phyloP scores from a whole-genome alignment of 92 coral and sea anemone genomes.

The Zoanthus sansibaricus region DNA sequence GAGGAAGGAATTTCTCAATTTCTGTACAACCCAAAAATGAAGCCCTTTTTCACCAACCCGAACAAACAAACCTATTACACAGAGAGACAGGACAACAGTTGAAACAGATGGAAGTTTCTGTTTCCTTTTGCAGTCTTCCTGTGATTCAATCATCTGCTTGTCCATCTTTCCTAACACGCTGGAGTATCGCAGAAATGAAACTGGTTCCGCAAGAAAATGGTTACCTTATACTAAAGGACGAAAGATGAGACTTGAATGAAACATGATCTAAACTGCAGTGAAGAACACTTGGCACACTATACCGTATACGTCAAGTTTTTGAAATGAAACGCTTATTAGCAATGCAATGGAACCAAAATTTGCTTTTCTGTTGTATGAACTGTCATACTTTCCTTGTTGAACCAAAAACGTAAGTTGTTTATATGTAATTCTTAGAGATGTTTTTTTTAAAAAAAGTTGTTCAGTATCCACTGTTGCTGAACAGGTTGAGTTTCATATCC shows the following conservation, averaged over 20 bases:
- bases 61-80: slow-evolving; percentile 10
- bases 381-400: background rate
- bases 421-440: background rate
- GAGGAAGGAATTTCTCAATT: no score
- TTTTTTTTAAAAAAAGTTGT: no score
- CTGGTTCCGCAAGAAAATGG: background rate
- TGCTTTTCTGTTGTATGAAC: background rate
- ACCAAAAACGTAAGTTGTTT: background rate
- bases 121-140: background rate
- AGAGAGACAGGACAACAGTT: slow-evolving; percentile 10
- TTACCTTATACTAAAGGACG: background rate
- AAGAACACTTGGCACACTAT: background rate
- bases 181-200: background rate
- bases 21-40: no score
- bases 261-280: background rate
- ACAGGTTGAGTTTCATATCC: no score
- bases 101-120: slow-evolving; percentile 17
- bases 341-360: no score
- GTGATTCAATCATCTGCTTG: background rate
- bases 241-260: background rate
- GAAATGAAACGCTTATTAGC: background rate
- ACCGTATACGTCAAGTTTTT: background rate
- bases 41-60: background rate
- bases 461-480: no score
- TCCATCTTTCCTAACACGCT: background rate